Evolutionary conservation across 2,113 vertebrate species (phyloP), one percentile per base, ranked within the genome.

Genomic region (Falco punctatus): DNA sequence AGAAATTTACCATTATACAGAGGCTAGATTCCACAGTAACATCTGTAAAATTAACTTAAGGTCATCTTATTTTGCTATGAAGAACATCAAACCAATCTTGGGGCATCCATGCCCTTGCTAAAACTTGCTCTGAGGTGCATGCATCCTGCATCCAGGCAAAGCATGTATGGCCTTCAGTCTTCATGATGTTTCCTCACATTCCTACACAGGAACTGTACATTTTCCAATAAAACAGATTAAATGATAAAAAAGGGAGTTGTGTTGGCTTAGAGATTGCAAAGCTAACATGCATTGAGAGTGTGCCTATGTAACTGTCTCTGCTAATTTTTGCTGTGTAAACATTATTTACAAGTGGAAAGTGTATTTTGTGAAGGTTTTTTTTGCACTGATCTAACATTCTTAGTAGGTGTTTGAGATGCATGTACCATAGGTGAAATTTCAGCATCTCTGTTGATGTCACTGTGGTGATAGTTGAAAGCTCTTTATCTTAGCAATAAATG

Each of bases 401-500:
- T 51, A 38, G 32, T 28, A 82, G 15, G 11, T 35, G 35, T 66
- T 52, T 54, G 70, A 67, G 54, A 19, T 33, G 22, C 10, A 3
- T 10, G 5, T 35, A 44, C 69, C 11, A 6, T 15, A 66, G 44
- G 8, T 51, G 51, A 35, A 35, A 44, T 44, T 35, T 81, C n/a
- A 66, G 35, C 26, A 13, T 66, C 11, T n/a, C 42, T 8, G 14
- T 52, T 67, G 69, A 23, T 5, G 24, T 14, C 23, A 30, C 22
- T 62, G 40, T 48, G 62, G 38, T 38, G 27, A 33, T 38, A 48
- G 61, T 26, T 67, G 40, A n/a, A 74, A 86, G n/a, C 33, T 81
- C 32, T 95, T 92, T 32, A 73, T 69, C 59, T 88, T 95, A 90
- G 71, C 65, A 91, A 84, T 94, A 92, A 96, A 94, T 65, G 24